Base-by-base conservation (phyloP, 2,113 vertebrate genomes). In the rat (Rattus norvegicus) region DNA sequence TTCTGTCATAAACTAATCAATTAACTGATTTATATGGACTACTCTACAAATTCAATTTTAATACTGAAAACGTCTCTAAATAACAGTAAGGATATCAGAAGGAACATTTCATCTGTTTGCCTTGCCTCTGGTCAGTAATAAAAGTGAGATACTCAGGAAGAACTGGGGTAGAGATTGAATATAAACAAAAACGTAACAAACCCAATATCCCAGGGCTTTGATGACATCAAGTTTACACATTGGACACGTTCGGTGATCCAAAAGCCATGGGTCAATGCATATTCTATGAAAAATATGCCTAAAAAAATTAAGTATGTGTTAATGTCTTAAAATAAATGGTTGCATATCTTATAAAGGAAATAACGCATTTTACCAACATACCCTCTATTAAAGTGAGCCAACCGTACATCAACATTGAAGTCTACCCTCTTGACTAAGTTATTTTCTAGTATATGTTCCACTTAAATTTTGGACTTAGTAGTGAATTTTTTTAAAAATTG, bases 181-280 rank as follows among this genome's bases (percentile, higher is more conserved):
- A 94, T 85, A 97, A 98, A 97, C 88, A 97, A 97, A 92, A 87
- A 52, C 20, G 87, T 81, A 98, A 99, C 99, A 96, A 98, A 99
- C 99, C 99, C 99, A 99, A 94, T 98, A 99, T 98, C 99, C 98
- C 97, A 99, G 98, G 94, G 99, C 98, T 98, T 99, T 99, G 97
- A 99, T 98, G 97, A 99, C 98, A n/a, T 99, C 99, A 90, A 99
- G 98, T 98, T 99, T 99, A 97, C 99, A 99, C 98, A 99, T 99
- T 92, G 99, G 99, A 98, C 99, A 99, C 85, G 99, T 99, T 97
- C 98, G 98, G 96, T 99, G 99, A 93, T 99, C 99, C 98, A 99
- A 98, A 93, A 99, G 98, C 99, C 99, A 99, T 54, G 99, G 99
- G 94, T 99, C 99, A 96, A 99, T 99, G 98, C 99, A 99, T 0